Evolutionary conservation across 2,888 invertebrate species (phyloP).

Genomic region (Desoria tigrina): DNA sequence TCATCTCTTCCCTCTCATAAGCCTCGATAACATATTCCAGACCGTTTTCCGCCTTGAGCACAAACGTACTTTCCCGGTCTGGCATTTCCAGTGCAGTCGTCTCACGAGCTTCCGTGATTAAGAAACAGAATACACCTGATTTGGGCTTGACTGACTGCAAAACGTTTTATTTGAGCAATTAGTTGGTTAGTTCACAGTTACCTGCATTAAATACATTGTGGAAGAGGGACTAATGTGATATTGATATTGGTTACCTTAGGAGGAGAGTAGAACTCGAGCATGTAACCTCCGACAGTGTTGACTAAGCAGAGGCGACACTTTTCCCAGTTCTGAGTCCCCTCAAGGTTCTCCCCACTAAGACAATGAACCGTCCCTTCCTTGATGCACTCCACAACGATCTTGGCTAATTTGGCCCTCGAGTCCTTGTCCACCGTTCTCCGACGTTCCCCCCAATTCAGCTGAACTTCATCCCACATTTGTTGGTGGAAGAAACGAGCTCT

Average conservation of each 20-base stretch:
- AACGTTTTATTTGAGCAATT: conserved; percentile 25
- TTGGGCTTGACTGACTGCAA: conserved; percentile 68
- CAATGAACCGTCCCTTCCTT: conserved; percentile 87
- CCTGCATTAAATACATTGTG: no score
- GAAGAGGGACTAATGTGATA: background rate
- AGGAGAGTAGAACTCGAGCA: conserved; percentile 93
- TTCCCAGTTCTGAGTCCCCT: conserved; percentile 90
- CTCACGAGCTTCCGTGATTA: conserved; percentile 90
- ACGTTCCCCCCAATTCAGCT: conserved; percentile 61
- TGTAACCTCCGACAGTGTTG: conserved; percentile 89
- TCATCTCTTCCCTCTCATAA: conserved; percentile 84
- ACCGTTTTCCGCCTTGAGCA: conserved; percentile 87
- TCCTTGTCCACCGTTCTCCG: conserved; percentile 65
- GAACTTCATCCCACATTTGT: conserved; percentile 84
- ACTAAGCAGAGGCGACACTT: conserved; percentile 86
- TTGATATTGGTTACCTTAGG: conserved; percentile 66
- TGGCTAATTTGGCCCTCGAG: conserved; percentile 81
- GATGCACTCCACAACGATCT: conserved; percentile 88
- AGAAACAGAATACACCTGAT: conserved; percentile 91
- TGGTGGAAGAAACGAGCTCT: conserved; percentile 84
- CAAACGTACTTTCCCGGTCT: conserved; percentile 94
- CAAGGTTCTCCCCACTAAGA: conserved; percentile 85
- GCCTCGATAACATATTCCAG: conserved; percentile 97
- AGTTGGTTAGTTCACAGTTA: no score
- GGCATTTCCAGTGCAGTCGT: conserved; percentile 97